Base-by-base conservation (phyloP, 35 echinoderm and acorn worm species). In the Heliocidaris erythrogramma region DNA sequence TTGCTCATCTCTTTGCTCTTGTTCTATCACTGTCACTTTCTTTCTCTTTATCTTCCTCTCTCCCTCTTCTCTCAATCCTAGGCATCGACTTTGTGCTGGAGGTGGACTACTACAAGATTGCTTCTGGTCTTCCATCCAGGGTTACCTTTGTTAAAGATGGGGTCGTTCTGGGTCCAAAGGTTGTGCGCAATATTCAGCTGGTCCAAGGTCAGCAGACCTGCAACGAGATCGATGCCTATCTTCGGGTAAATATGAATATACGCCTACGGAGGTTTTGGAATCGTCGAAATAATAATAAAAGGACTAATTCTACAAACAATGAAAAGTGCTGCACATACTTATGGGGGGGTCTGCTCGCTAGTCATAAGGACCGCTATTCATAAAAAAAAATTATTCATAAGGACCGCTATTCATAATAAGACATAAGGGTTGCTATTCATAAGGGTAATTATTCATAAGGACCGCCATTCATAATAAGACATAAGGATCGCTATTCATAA, bases 41-140 rank as follows among this genome's bases (percentile, higher is more conserved):
- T 21, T 95, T 11, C 29, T 30, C 31, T 32, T 29, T 35, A n/a
- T 89, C 31, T 30, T 24, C 29, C 16, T 4, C 31, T 89, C 31
- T n/a, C 47, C 47, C 50, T 42, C 5, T 60, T 31, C 30, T 32
- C 32, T 87, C 69, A 4, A n/a, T 94, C 94, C 12, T 94, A 98
- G 97, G 95, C 21, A 96, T 98, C 53, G 94, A 96, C 49, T 95
- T 50, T 90, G 91, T 94, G 9, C 32, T 98, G 13, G 97, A 98
- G 16, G 94, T 94, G 12, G 97, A 98, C 61, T 94, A 93, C 50
- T 96, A 94, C 95, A 98, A 96, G 97, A 88, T 42, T 31, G 65
- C 93, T 32, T 50, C 94, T 13, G 96, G 94, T 50, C 85, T 96
- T 30, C 90, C 69, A 11, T 30, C 96, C 0, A 52, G 97, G 13